A percentile compares a stretch with the other conserved stretches of the same genome.
phyloP scores from a whole-genome alignment of 2,113 vertebrate species.

The Plestiodon gilberti region DNA sequence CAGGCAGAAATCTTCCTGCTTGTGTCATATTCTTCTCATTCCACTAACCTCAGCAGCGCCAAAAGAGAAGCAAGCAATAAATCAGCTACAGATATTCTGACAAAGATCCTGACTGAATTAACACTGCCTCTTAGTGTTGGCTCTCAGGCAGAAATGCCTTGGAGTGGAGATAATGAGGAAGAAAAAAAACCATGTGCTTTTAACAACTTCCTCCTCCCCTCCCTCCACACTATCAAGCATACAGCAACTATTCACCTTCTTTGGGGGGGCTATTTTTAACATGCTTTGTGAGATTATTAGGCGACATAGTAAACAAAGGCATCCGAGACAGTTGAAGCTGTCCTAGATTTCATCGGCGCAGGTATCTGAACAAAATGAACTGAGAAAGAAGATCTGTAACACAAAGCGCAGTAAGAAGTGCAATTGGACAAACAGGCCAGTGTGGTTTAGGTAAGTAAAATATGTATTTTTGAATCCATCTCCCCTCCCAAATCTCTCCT shows the following conservation, averaged over 20 bases:
- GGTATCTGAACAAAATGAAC: not conserved
- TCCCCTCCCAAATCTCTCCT: not conserved
- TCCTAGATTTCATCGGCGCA: not conserved
- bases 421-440: not conserved
- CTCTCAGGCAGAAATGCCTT: not conserved
- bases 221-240: not conserved
- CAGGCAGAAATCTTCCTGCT: not conserved
- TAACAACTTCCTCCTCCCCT: not conserved
- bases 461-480: conserved; percentile 42
- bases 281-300: not conserved
- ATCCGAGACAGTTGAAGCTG: not conserved
- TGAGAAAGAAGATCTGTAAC: not conserved
- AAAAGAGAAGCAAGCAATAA: not conserved
- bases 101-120: not conserved
- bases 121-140: conserved; percentile 36
- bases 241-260: not conserved
- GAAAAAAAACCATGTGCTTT: not conserved
- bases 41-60: not conserved
- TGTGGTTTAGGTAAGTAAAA: conserved; percentile 33
- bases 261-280: too few species aligned
- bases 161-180: not conserved
- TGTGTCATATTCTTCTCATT: not conserved
- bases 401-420: not conserved
- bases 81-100: fast-evolving
- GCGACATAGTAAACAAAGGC: not conserved